Evolutionary conservation across 1,140 invertebrate species (phyloP).

Genomic region (Hyles vespertilio): DNA sequence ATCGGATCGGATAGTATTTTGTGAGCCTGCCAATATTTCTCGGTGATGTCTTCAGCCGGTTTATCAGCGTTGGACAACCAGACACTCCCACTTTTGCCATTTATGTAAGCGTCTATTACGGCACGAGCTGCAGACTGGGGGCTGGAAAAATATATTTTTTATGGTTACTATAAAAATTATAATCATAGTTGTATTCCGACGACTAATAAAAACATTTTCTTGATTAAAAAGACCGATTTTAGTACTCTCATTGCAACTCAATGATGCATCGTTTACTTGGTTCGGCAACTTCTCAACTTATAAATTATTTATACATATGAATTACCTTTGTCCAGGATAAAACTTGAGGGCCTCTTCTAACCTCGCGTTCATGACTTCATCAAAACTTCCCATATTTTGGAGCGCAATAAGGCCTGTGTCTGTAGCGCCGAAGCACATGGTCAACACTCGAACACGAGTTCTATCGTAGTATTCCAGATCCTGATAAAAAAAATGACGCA

Average conservation of each 20-base stretch:
- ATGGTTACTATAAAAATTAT: neutral
- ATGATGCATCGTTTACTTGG: no score
- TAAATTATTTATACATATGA: no score
- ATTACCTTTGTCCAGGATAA: neutral
- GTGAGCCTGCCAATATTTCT: constrained; percentile 5
- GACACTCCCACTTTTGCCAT: constrained; percentile 21
- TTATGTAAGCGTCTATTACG: constrained; percentile 21
- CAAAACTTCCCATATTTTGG: constrained; percentile 5
- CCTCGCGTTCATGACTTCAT: constrained; percentile 1
- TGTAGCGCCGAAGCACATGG: constrained; percentile 24
- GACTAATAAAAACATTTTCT: no score
- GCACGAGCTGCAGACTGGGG: constrained; percentile 21
- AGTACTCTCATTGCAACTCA: no score
- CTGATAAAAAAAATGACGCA: no score
- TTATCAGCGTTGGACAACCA: constrained; percentile 21
- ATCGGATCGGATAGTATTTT: neutral
- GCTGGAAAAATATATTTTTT: constrained; percentile 14
- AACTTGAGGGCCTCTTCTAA: neutral
- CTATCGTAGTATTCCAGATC: constrained; percentile 7
- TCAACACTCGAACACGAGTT: constrained; percentile 21
- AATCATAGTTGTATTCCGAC: no score
- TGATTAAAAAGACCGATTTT: no score
- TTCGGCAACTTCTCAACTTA: no score
- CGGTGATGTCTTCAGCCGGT: constrained; percentile 24
- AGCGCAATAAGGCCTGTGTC: constrained; percentile 13